These are phyloP conservation scores for Andricus curvator DNA, from an alignment of 2,888 invertebrate genomes.

Conservation along the genomic window DNA sequence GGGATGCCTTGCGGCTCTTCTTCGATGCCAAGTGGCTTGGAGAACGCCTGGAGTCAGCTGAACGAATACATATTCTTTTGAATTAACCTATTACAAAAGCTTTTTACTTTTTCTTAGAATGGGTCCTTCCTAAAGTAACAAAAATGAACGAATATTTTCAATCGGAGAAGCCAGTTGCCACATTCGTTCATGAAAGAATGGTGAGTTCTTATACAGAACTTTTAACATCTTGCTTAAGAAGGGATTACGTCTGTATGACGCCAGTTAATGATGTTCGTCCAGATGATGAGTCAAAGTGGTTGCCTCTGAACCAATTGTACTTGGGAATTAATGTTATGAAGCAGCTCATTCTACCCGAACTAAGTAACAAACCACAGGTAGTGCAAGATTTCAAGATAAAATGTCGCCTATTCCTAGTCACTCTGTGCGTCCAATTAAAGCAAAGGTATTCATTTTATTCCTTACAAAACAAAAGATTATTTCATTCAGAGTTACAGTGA, in stretches of 20 bases:
- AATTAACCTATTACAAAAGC: conserved; percentile 55
- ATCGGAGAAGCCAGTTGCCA: conserved; percentile 49
- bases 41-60: conserved; percentile 46
- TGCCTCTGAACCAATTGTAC: conserved; percentile 51
- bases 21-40: conserved; percentile 55
- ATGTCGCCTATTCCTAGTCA: conserved; percentile 46
- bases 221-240: no score
- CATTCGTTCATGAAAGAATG: conserved; percentile 45
- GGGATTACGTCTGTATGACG: no score
- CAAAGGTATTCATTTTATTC: no score
- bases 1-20: conserved; percentile 61
- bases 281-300: conserved; percentile 41
- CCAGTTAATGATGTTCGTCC: no score
- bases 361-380: conserved; percentile 38
- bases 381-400: conserved; percentile 47
- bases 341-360: conserved; percentile 44
- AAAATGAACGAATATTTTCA: conserved; percentile 55
- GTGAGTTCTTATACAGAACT: no score
- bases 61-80: conserved; percentile 51
- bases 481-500: no score
- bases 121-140: conserved; percentile 55
- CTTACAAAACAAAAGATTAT: no score
- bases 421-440: no score
- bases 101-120: conserved; percentile 54
- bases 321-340: conserved; percentile 48